phyloP scores from a whole-genome alignment of 2,113 vertebrate genomes.

The Cochlearius cochlearius region DNA sequence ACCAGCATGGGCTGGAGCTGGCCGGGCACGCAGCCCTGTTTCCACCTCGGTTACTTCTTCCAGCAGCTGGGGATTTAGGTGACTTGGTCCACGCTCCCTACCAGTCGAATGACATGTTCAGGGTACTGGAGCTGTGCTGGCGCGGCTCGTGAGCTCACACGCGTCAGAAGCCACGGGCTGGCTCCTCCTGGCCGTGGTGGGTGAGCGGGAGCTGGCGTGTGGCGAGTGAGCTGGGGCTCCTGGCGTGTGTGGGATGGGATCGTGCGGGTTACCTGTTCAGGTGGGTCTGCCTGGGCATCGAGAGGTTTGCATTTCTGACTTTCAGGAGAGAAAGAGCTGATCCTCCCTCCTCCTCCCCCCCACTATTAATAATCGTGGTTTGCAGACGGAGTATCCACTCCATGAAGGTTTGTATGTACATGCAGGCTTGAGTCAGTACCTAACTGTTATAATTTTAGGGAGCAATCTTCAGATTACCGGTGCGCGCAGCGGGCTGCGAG shows the following conservation, averaged over 20 bases:
- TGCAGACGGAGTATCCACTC: neutral
- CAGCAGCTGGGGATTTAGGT: neutral
- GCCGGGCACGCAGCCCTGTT: neutral
- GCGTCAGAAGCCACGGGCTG: fast-evolving
- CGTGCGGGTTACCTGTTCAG: fast-evolving
- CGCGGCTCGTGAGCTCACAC: fast-evolving
- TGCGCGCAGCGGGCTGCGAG: fast-evolving
- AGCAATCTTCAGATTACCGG: neutral
- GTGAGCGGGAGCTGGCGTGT: neutral
- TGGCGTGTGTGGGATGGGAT: neutral
- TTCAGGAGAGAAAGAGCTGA: neutral
- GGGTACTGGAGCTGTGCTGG: neutral
- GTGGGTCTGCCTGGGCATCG: neutral
- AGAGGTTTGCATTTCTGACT: neutral
- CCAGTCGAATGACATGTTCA: fast-evolving
- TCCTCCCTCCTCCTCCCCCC: neutral
- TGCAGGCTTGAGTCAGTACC: neutral
- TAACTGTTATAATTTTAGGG: neutral
- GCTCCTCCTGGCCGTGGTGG: neutral
- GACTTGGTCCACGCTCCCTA: neutral
- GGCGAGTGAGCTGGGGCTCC: neutral
- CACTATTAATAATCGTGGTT: neutral
- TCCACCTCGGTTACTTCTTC: neutral
- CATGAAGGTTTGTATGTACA: fast-evolving
- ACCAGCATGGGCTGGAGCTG: neutral